Conservation (phyloP, 2,888 invertebrate species). For the Drosophila birchii region DNA sequence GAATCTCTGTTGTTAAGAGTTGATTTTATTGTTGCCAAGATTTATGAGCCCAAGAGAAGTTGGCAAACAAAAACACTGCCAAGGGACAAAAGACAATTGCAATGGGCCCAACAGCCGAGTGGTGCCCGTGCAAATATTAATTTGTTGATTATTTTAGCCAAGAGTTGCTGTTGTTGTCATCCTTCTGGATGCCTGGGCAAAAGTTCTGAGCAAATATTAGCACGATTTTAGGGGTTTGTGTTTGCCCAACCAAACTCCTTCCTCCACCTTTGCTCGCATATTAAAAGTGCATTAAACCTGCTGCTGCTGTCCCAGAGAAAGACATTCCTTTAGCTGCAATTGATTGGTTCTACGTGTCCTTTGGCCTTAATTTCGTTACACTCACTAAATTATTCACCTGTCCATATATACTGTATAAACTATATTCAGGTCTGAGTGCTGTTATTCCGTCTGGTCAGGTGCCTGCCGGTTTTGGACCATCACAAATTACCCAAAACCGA, state of each 20-base stretch:
- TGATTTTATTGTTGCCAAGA: slow-evolving; percentile 65
- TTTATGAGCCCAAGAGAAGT: slow-evolving; percentile 65
- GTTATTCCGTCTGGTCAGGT: slow-evolving; percentile 53
- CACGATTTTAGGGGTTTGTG: slow-evolving; percentile 21
- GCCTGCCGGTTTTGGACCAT: slow-evolving; percentile 8
- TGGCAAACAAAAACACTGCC: slow-evolving; percentile 14
- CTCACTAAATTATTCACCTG: slow-evolving; percentile 69
- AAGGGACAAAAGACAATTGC: slow-evolving; percentile 26
- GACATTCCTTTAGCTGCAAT: slow-evolving; percentile 63
- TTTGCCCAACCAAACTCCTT: neutral
- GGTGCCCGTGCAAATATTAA: slow-evolving; percentile 72
- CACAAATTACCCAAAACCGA: slow-evolving; percentile 37
- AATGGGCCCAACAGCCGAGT: neutral
- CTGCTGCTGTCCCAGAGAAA: slow-evolving; percentile 31
- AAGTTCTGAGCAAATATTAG: slow-evolving; percentile 69
- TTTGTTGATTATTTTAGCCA: slow-evolving; percentile 65
- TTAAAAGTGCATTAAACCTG: slow-evolving; percentile 82
- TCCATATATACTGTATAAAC: slow-evolving; percentile 38
- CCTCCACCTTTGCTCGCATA: slow-evolving; percentile 48
- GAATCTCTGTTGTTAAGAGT: slow-evolving; percentile 62
- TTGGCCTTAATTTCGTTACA: slow-evolving; percentile 27
- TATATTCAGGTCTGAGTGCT: slow-evolving; percentile 20
- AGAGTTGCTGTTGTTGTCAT: slow-evolving; percentile 19
- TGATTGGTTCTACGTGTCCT: slow-evolving; percentile 72
- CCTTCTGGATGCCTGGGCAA: slow-evolving; percentile 5